These are phyloP conservation scores for Syngnathus floridae DNA, from an alignment of 2,113 vertebrate genomes.

Conservation along the genomic window DNA sequence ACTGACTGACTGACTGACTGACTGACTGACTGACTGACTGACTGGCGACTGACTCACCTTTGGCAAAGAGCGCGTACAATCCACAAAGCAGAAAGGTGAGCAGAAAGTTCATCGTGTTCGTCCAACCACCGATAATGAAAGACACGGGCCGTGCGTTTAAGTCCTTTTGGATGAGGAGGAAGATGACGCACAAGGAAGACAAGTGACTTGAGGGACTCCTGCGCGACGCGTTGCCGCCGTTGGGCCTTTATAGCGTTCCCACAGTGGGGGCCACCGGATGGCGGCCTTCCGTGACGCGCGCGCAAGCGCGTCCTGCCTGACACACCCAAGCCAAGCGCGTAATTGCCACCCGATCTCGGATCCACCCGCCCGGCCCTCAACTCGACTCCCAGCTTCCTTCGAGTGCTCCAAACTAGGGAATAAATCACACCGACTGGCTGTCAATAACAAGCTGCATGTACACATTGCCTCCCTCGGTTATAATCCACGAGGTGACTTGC, in stretches of 20 bases:
- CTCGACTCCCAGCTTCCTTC: not conserved
- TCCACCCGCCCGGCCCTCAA: slow-evolving; percentile 37
- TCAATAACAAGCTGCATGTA: not conserved
- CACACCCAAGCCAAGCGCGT: slow-evolving; percentile 56
- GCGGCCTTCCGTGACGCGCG: slow-evolving; percentile 56
- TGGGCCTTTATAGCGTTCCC: slow-evolving; percentile 70
- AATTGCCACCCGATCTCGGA: slow-evolving; percentile 1
- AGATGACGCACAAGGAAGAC: not conserved
- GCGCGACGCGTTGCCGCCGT: slow-evolving; percentile 58
- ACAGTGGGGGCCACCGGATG: slow-evolving; percentile 54
- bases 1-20: no score
- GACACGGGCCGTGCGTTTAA: no score
- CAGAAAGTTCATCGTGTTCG: slow-evolving; percentile 58
- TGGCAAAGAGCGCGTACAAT: slow-evolving; percentile 64
- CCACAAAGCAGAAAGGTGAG: slow-evolving; percentile 66
- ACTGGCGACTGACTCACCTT: slow-evolving; percentile 57
- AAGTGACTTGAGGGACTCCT: slow-evolving; percentile 10
- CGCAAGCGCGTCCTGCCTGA: slow-evolving; percentile 7
- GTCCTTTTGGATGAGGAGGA: not conserved
- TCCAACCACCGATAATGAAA: not conserved
- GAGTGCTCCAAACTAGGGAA: not conserved
- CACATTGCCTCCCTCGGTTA: not conserved
- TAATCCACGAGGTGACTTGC: not conserved
- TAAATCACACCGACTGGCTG: not conserved
- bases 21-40: no score